Percentiles rank a stretch among this genome's conserved stretches.
Conservation (phyloP, 92 coral and sea anemone species). For the Heteractis magnifica region DNA sequence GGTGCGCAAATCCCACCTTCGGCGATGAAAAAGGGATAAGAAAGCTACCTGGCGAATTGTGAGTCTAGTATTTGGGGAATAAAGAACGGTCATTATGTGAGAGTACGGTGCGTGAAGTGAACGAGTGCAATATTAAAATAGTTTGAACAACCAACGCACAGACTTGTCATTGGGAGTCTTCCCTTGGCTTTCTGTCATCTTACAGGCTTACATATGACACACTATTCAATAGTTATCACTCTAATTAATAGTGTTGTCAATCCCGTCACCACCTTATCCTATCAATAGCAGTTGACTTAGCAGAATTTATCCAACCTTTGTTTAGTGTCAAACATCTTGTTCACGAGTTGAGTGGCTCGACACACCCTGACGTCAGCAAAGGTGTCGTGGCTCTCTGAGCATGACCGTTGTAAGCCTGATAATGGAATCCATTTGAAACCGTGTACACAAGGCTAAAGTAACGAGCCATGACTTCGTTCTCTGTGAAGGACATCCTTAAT, state of each 20-base stretch:
- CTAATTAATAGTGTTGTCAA: slow-evolving; percentile 97
- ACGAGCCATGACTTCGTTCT: slow-evolving; percentile 93
- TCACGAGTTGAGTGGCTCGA: slow-evolving; percentile 89
- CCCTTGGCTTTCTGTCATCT: slow-evolving; percentile 71
- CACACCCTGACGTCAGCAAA: slow-evolving; percentile 86
- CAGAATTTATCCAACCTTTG: slow-evolving; percentile 90
- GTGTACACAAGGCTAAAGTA: slow-evolving; percentile 67
- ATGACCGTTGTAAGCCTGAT: slow-evolving; percentile 73
- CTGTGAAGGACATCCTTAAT: slow-evolving; percentile 93
- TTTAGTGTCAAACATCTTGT: slow-evolving; percentile 97
- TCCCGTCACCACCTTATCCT: slow-evolving; percentile 96
- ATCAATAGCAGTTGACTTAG: slow-evolving; percentile 94
- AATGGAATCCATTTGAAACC: slow-evolving; percentile 89
- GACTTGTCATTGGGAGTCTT: slow-evolving; percentile 73
- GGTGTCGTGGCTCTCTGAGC: slow-evolving; percentile 71
- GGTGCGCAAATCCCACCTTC: slow-evolving; percentile 21
- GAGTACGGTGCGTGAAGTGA: slow-evolving; percentile 42
- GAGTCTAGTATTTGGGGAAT: slow-evolving; percentile 2
- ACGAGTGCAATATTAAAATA: slow-evolving; percentile 46
- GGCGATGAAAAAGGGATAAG: slow-evolving; percentile 32
- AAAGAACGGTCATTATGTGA: slow-evolving; percentile 20
- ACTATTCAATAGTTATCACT: slow-evolving; percentile 91
- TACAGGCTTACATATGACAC: slow-evolving; percentile 85
- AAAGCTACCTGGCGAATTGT: not conserved
- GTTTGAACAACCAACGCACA: slow-evolving; percentile 57